A percentile compares a stretch with the other conserved stretches of the same genome.
These are phyloP conservation scores for Siniperca scherzeri DNA, from an alignment of 2,797 vertebrate species.

Conservation along the genomic window DNA sequence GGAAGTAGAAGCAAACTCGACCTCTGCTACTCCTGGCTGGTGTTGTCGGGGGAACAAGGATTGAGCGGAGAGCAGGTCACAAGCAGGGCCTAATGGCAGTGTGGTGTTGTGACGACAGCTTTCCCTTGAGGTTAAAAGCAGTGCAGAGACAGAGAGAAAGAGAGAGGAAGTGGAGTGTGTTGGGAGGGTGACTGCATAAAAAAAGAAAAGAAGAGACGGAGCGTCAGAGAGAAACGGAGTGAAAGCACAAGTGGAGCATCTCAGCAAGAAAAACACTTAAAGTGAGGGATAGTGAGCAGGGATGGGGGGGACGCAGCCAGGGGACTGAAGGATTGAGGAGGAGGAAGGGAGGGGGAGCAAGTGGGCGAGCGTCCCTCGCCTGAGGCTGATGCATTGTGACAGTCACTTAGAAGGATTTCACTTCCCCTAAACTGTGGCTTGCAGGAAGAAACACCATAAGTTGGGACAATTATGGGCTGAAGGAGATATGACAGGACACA, in stretches of 20 bases:
- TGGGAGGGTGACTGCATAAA: slow-evolving; percentile 27
- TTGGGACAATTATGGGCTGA: slow-evolving; percentile 92
- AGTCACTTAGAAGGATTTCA: slow-evolving; percentile 94
- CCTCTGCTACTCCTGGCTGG: slow-evolving; percentile 40
- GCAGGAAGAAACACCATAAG: slow-evolving; percentile 87
- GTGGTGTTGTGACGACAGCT: slow-evolving; percentile 92
- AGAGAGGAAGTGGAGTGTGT: slow-evolving; percentile 47
- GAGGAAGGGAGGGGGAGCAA: slow-evolving; percentile 50
- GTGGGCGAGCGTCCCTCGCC: slow-evolving; percentile 85
- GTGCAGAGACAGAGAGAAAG: slow-evolving; percentile 32
- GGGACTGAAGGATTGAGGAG: slow-evolving; percentile 69
- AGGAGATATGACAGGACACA: slow-evolving; percentile 93
- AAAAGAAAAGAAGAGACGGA: slow-evolving; percentile 69
- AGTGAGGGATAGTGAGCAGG: slow-evolving; percentile 73
- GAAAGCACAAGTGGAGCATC: slow-evolving; percentile 81
- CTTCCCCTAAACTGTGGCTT: slow-evolving; percentile 90
- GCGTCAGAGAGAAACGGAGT: slow-evolving; percentile 71
- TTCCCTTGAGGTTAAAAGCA: slow-evolving; percentile 91
- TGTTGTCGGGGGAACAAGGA: slow-evolving; percentile 69
- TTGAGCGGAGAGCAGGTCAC: slow-evolving; percentile 89
- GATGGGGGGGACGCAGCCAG: slow-evolving; percentile 67
- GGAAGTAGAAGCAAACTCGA: slow-evolving; percentile 86
- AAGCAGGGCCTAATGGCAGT: slow-evolving; percentile 87
- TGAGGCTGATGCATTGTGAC: slow-evolving; percentile 91
- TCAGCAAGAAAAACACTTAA: slow-evolving; percentile 81